Evolutionary conservation across 2,888 invertebrate species (phyloP), one percentile per base, ranked within the genome.

Genomic region (Sarcophaga variegata): DNA sequence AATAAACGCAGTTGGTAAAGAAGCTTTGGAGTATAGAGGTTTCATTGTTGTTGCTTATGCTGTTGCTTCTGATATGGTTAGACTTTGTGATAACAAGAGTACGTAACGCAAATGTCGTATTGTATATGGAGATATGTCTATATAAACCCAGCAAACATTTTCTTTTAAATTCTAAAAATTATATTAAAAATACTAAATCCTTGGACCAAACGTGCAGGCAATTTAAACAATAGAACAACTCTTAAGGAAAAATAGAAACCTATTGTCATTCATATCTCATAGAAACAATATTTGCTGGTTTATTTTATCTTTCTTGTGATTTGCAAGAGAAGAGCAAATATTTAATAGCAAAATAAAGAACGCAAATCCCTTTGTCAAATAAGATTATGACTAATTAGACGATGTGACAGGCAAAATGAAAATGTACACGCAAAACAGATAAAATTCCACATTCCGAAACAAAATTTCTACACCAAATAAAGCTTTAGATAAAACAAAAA

Each of bases 361-460:
- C 4, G 17, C 54, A 54, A 54, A 54, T 54, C 17, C 17, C 17
- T 54, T 54, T 54, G 54, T 54, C 54, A 60, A n/a, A 71, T n/a
- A 20, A n/a, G 54, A 71, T 59, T 59, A 27, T 27, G 11, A 60
- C 59, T 59, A 60, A 59, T 71, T 59, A 71, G 17, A 71, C 27
- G 17, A 25, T 27, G 59, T 45, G 59, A 60, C 59, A 60, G n/a
- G n/a, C 27, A 71, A 20, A 54, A 12, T 54, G 54, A 54, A 54
- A 54, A 54, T 54, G 17, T 54, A 54, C 4, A 12, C 54, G 17
- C 17, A 17, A 4, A 54, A 12, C 14, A 54, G 17, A 54, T 14
- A 54, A 14, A 54, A 17, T 54, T 54, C 8, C 17, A 54, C 54
- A 14, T 54, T 54, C 2, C 54, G 0, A 54, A 54, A 54, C 54